phyloP scores from a whole-genome alignment of 2,113 vertebrate species.

The Oostethus manadensis region DNA sequence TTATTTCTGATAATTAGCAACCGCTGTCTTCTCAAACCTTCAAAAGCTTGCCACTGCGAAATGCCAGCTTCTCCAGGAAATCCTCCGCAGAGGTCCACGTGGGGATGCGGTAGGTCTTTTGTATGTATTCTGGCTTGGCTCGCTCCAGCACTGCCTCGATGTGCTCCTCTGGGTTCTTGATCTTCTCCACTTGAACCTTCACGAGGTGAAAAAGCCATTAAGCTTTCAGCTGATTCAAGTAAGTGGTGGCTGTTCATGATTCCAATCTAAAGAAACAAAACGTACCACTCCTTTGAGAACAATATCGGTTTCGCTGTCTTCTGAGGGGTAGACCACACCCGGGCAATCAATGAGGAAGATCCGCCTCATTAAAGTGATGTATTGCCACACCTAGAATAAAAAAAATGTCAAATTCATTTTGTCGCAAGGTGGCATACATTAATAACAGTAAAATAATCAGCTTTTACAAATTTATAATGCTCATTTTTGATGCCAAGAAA shows the following conservation, averaged over 20 bases:
- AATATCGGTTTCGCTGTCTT: constrained; percentile 90
- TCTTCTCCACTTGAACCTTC: constrained; percentile 98
- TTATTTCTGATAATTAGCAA: too few relatives aligned
- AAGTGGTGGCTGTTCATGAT: neutral
- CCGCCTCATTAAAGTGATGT: constrained; percentile 95
- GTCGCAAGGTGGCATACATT: too few relatives aligned
- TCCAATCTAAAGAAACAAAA: constrained; percentile 9
- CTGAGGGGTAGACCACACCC: constrained; percentile 94
- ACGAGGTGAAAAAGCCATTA: neutral
- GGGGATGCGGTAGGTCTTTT: constrained; percentile 90
- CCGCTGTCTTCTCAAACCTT: constrained; percentile 73
- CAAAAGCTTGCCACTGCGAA: constrained; percentile 86
- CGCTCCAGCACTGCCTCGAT: constrained; percentile 86
- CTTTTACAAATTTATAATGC: neutral
- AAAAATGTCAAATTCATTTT: too few relatives aligned
- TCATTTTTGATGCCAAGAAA: neutral
- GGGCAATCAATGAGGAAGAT: constrained; percentile 98
- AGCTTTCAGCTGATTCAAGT: neutral
- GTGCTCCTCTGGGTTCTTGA: constrained; percentile 90
- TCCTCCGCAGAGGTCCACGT: constrained; percentile 84
- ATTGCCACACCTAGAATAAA: constrained; percentile 88
- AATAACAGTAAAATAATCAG: too few relatives aligned
- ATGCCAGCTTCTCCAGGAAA: constrained; percentile 92
- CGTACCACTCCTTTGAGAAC: constrained; percentile 96
- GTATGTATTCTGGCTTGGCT: constrained; percentile 92